Base-by-base conservation (phyloP, 2,797 vertebrate genomes). In the Graptemys geographica region DNA sequence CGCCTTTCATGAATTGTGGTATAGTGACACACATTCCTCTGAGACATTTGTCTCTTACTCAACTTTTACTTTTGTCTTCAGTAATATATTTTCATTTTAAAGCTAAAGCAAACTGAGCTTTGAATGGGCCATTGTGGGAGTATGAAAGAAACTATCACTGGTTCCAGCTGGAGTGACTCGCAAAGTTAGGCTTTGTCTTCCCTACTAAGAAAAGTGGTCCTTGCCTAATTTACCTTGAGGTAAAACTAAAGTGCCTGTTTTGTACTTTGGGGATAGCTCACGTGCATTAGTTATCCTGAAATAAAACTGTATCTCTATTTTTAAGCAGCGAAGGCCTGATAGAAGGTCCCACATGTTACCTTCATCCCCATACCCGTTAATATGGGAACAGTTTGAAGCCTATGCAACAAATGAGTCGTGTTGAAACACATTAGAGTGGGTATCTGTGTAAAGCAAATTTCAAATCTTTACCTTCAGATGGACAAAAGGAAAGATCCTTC, bases 401-500 rank as follows among this genome's bases (percentile, higher is more conserved):
- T 6, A 1, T 33, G 0, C 53, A 84, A 33, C 47, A 79, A 0
- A 74, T 11, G 69, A 80, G 33, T 49, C 16, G 21, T 0, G 21
- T 4, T 65, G 87, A 84, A 49, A 74, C 57, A 87, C 65, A 8
- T 4, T 80, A 65, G 90, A 92, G n/a, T 28, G 44, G 59, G 31
- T 56, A 28, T 81, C 27, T 84, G 51, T 80, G 10, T 74, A 91
- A 83, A 79, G 37, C 25, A 0, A 3, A 4, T 95, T 84, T 79
- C 80, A 33, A 33, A 3, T 95, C 69, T 94, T n/a, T 84, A 0
- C 88, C 85, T 96, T 69, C 96, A 99, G 98, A 98, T 98, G 98
- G 98, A 98, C 97, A 98, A 98, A 80, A 96, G 99, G 88, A 99
- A 99, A 98, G 99, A 99, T 95, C 99, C 99, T 15, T 99, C 99